Conservation (phyloP, 53 echinoderm and acorn worm species). For the Actinopyga echinites region DNA sequence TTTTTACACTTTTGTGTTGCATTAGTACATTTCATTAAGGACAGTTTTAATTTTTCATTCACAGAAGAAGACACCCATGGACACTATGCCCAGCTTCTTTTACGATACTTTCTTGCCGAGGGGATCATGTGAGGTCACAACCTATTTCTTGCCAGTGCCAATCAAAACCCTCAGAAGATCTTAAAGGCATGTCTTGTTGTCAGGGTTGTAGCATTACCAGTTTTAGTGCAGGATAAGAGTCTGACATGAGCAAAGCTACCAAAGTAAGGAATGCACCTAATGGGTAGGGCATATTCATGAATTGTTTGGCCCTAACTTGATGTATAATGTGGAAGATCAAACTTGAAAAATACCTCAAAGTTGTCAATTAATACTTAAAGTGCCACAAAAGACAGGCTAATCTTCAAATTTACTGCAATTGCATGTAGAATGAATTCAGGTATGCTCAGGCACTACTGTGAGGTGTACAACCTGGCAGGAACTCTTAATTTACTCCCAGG, state of each 20-base stretch:
- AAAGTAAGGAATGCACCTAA: no score
- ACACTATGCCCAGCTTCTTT: constrained; percentile 76
- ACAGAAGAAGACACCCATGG: constrained; percentile 87
- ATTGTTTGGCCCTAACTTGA: no score
- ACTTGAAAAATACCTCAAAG: no score
- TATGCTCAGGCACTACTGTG: no score
- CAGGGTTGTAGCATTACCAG: background rate
- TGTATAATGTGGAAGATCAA: no score
- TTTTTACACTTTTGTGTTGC: background rate
- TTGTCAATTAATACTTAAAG: no score
- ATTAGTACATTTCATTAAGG: background rate
- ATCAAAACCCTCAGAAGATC: constrained; percentile 57
- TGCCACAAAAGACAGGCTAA: no score
- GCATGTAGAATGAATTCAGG: no score
- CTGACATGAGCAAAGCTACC: background rate
- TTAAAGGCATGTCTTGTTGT: constrained; percentile 43
- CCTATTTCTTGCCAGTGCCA: constrained; percentile 67
- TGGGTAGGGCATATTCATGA: no score
- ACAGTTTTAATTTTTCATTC: background rate
- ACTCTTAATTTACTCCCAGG: no score
- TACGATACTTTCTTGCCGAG: constrained; percentile 88
- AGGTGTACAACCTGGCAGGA: no score
- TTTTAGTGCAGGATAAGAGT: background rate
- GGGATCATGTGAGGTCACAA: constrained; percentile 74
- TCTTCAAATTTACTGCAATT: no score